Conservation (phyloP, 2,888 invertebrate genomes). For the Drosophila dives region DNA sequence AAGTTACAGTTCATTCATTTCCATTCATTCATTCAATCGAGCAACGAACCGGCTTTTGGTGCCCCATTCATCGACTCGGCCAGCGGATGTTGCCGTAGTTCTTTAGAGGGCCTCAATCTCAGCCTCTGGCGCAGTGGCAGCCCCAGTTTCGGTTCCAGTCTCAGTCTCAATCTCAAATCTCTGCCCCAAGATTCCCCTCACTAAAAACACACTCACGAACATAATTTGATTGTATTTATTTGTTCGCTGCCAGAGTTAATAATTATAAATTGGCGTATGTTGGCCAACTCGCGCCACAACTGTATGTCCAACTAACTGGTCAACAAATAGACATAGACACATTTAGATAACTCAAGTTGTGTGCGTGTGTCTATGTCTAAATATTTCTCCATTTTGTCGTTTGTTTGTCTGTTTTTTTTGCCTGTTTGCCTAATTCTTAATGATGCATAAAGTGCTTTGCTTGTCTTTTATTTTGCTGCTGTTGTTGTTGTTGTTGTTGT, state of each 20-base stretch:
- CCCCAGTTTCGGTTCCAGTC: constrained; percentile 1
- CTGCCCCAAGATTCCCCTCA: constrained; percentile 36
- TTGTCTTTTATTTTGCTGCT: constrained; percentile 28
- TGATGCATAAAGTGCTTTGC: constrained; percentile 78
- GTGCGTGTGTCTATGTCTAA: constrained; percentile 26
- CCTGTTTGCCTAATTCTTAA: constrained; percentile 78
- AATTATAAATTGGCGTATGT: constrained; percentile 79
- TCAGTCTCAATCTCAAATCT: constrained; percentile 16
- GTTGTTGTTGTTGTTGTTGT: constrained; percentile 13
- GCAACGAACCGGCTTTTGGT: constrained; percentile 53
- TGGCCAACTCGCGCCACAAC: constrained; percentile 62
- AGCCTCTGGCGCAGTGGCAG: constrained; percentile 11
- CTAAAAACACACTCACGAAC: constrained; percentile 44
- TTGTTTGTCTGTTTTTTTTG: constrained; percentile 47
- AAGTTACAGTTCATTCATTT: constrained; percentile 80
- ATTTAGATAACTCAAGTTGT: constrained; percentile 28
- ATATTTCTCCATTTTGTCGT: constrained; percentile 80
- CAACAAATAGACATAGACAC: constrained; percentile 47
- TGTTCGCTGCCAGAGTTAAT: constrained; percentile 74
- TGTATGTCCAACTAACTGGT: constrained; percentile 32
- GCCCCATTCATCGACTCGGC: constrained; percentile 65
- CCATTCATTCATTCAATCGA: constrained; percentile 55
- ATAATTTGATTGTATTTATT: constrained; percentile 80
- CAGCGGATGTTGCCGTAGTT: constrained; percentile 78
- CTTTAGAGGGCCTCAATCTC: constrained; percentile 52